These are phyloP conservation scores for Ammodytes marinus DNA, from an alignment of 2,113 vertebrate genomes.

Conservation along the genomic window DNA sequence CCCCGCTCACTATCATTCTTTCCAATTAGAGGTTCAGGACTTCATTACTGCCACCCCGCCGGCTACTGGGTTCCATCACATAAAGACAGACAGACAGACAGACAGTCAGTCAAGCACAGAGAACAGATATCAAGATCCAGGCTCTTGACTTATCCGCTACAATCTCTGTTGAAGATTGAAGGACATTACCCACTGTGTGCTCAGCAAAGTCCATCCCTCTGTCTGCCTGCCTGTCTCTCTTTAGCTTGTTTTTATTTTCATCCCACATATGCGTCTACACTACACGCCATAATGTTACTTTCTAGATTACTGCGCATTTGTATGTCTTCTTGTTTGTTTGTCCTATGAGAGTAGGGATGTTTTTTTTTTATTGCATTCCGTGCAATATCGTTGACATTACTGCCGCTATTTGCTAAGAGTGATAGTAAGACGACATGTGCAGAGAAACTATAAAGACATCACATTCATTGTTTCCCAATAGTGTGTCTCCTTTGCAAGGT, in stretches of 20 bases:
- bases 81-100: background rate
- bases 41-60: conserved; percentile 46
- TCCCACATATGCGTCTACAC: background rate
- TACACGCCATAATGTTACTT: background rate
- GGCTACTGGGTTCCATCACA: conserved; percentile 43
- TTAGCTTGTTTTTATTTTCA: background rate
- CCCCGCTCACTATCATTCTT: conserved; percentile 56
- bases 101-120: background rate
- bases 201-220: background rate
- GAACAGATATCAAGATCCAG: background rate
- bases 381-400: background rate
- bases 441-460: background rate
- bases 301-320: background rate
- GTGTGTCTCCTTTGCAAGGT: background rate
- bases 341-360: background rate
- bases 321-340: background rate
- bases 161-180: conserved; percentile 11
- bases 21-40: conserved; percentile 65
- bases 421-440: background rate
- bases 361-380: background rate
- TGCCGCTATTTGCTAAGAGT: background rate
- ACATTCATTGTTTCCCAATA: background rate
- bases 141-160: conserved; percentile 24
- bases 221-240: conserved; percentile 6
- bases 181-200: conserved; percentile 1